Evolutionary conservation across 2,888 invertebrate species (phyloP), one percentile per base, ranked within the genome.

Genomic region (Cecidostiba fungosa): DNA sequence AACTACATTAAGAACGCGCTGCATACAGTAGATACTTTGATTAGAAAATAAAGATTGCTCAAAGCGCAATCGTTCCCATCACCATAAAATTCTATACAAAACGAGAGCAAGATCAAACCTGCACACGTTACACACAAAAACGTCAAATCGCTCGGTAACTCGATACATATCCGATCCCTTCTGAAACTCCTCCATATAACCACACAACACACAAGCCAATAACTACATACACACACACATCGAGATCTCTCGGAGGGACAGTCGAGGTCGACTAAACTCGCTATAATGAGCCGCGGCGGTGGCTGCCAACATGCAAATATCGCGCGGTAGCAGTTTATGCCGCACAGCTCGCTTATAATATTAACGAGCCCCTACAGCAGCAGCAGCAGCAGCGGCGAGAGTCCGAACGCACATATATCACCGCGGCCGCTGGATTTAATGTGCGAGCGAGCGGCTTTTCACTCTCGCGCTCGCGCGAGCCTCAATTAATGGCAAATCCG

Each of bases 401-500:
- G 23, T 39, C 16, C 76, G 32, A 50, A 19, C 76, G 19, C 72
- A 26, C 54, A 54, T 47, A 74, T 50, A 50, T 74, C 47, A 74
- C 47, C 74, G 26, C 39, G 73, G 26, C 74, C 50, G 74, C 74
- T 50, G 50, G 29, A 50, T 50, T 47, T 50, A 59, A 77, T 76
- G n/a, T 26, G 47, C 43, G 77, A 36, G 36, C 19, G 69, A 50
- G 79, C 32, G 79, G 47, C 77, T 77, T 62, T 77, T 77, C 77
- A 59, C 59, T 36, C 77, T 59, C 59, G 3, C 77, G 77, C 29
- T 54, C 76, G 54, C 23, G 74, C 76, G 76, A 14, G 47, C 26
- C 36, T 43, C 77, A 36, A 62, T 62, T 77, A 77, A 77, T 77
- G 77, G 77, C 77, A 62, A 77, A 77, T 77, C 59, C 77, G 23